Percentiles rank a stretch among this genome's conserved stretches.
Conservation (phyloP, 2,113 vertebrate genomes). For the Eudyptes chrysolophus region DNA sequence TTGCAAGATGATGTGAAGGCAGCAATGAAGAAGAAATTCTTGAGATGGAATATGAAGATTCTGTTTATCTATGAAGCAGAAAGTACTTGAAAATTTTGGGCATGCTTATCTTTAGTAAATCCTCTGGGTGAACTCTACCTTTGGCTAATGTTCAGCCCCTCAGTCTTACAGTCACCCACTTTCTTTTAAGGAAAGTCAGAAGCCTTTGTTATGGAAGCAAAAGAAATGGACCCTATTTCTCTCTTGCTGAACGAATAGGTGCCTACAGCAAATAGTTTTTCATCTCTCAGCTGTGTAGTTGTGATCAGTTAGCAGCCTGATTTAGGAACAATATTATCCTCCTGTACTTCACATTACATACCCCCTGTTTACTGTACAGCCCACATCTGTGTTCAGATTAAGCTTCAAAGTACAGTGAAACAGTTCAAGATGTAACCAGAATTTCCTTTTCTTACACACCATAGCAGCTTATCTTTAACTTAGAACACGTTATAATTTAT, state of each 20-base stretch:
- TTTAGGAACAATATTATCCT: not conserved
- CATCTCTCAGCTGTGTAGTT: not conserved
- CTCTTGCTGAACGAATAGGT: not conserved
- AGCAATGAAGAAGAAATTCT: not conserved
- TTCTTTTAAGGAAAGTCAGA: not conserved
- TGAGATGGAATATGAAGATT: not conserved
- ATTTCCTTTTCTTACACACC: not conserved
- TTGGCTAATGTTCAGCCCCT: not conserved
- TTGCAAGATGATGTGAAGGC: not conserved
- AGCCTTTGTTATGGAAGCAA: not conserved
- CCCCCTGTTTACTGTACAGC: not conserved
- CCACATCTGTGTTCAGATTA: not conserved
- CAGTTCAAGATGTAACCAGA: not conserved
- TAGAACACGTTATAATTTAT: not conserved
- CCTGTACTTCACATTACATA: not conserved
- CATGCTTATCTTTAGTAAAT: not conserved
- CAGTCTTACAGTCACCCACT: not conserved
- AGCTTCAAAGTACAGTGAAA: not conserved
- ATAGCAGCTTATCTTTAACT: not conserved
- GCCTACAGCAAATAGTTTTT: not conserved
- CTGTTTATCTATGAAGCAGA: not conserved
- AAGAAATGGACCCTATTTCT: not conserved
- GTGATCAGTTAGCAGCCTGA: not conserved
- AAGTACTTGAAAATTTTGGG: not conserved
- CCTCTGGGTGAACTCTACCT: not conserved